Evolutionary conservation across 2,797 vertebrate species (phyloP).

Genomic region (Poecilia picta): DNA sequence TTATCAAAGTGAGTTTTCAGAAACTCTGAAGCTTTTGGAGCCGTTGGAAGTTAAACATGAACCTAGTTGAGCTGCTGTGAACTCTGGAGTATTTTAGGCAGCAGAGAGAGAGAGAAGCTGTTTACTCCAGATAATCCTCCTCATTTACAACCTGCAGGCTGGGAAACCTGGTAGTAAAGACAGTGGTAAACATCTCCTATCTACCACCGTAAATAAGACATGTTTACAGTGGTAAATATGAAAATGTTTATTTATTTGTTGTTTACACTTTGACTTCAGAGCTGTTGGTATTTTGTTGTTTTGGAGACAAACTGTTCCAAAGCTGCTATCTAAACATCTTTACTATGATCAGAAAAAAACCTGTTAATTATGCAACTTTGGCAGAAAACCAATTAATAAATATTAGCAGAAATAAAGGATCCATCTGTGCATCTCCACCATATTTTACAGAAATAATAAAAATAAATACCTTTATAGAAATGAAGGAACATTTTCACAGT

Average conservation of each 20-base stretch:
- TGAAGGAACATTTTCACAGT: background rate
- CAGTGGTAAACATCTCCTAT: background rate
- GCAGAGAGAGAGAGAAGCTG: background rate
- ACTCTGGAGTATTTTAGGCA: background rate
- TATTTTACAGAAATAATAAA: background rate
- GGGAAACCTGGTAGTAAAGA: background rate
- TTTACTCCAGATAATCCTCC: background rate
- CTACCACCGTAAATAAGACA: too few relatives aligned
- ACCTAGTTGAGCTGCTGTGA: background rate
- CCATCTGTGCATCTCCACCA: too few relatives aligned
- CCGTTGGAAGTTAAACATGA: background rate
- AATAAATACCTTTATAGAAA: background rate
- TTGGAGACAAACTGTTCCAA: background rate
- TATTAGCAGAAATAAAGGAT: background rate
- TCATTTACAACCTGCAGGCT: background rate
- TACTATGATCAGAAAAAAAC: background rate
- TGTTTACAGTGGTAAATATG: too few relatives aligned
- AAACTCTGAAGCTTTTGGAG: background rate
- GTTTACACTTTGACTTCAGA: background rate
- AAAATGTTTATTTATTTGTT: background rate
- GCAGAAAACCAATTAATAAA: background rate
- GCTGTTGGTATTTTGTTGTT: background rate
- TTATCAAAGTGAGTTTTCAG: slow-evolving; percentile 59
- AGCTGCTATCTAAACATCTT: background rate
- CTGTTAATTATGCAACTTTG: background rate